Evolutionary conservation across 2,797 vertebrate species (phyloP), one percentile per base, ranked within the genome.

Genomic region (Euphonia xanthogaster): DNA sequence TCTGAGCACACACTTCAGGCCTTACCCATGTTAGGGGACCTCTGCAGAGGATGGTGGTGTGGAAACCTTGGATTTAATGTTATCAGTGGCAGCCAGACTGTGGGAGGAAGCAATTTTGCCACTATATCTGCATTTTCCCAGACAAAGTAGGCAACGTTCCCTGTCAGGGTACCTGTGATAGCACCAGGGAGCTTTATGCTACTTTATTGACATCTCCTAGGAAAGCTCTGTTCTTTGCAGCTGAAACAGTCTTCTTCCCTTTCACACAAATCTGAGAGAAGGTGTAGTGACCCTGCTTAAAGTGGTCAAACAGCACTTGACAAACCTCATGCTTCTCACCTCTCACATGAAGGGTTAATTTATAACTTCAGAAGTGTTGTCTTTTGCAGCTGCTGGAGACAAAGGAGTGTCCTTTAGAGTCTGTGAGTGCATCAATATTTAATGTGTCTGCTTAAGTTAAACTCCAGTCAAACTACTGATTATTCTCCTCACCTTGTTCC

Each of bases 361-460:
- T 93, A 12, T 71, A 94, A 91, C 91, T 44, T 6, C 1, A 1
- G 16, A 67, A 67, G 11, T 10, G 10, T 23, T 80, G 21, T n/a
- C 50, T 89, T 48, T 79, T 33, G 58, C 2, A 6, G 48, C 71
- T 73, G 48, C 71, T 62, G 67, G 65, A 79, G 81, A 51, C 18
- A 73, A 74, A 45, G 24, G 33, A 53, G 42, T 50, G 91, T 80
- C 67, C 95, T 95, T 96, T 95, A 83, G 91, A 94, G 93, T 88
- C 42, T 88, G 58, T 31, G 48, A 87, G n/a, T 35, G 9, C 78
- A 71, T 61, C 51, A 87, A 30, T 82, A 82, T 45, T 81, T 89
- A 94, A 91, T 80, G 45, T 12, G 57, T 71, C 74, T 85, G 63
- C 91, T 74, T 79, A 89, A 77, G 94, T 87, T 79, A 77, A 94